Percentiles rank a stretch among this genome's conserved stretches.
phyloP scores from a whole-genome alignment of 1,140 invertebrate genomes.

The Saccostrea cuccullata region DNA sequence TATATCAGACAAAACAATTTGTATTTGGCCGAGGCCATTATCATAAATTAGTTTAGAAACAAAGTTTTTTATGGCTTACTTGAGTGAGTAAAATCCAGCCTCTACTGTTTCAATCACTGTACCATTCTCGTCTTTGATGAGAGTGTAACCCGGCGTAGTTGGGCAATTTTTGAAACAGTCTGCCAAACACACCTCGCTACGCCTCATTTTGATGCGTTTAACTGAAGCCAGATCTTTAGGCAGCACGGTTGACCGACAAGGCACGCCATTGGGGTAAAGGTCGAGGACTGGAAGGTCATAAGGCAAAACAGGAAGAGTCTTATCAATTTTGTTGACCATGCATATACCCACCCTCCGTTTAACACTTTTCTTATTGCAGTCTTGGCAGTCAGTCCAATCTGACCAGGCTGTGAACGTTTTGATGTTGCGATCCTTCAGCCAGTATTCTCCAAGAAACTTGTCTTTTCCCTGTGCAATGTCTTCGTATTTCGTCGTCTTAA shows the following conservation, averaged over 20 bases:
- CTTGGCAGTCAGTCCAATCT: slow-evolving; percentile 83
- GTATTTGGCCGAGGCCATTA: too few species aligned
- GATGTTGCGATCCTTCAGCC: slow-evolving; percentile 65
- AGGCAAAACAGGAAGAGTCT: slow-evolving; percentile 62
- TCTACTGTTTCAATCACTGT: slow-evolving; percentile 67
- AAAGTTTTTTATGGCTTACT: slow-evolving; percentile 15
- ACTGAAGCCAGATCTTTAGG: slow-evolving; percentile 78
- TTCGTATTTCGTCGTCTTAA: slow-evolving; percentile 81
- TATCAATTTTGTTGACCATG: slow-evolving; percentile 68
- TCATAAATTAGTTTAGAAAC: too few species aligned
- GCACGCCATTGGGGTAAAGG: slow-evolving; percentile 79
- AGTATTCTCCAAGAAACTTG: slow-evolving; percentile 35
- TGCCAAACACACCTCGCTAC: slow-evolving; percentile 74
- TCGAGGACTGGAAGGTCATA: slow-evolving; percentile 66
- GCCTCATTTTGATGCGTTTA: slow-evolving; percentile 76
- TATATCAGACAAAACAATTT: too few species aligned
- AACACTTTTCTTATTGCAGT: slow-evolving; percentile 80
- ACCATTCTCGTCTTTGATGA: slow-evolving; percentile 67
- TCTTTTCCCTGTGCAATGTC: slow-evolving; percentile 68
- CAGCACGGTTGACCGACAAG: slow-evolving; percentile 82
- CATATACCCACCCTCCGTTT: slow-evolving; percentile 66
- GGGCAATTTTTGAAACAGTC: slow-evolving; percentile 65
- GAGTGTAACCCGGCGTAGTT: slow-evolving; percentile 60
- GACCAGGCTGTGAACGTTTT: slow-evolving; percentile 79
- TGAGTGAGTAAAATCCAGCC: slow-evolving; percentile 62